Evolutionary conservation across 2,113 vertebrate genomes (phyloP).

Genomic region (Caranx melampygus): DNA sequence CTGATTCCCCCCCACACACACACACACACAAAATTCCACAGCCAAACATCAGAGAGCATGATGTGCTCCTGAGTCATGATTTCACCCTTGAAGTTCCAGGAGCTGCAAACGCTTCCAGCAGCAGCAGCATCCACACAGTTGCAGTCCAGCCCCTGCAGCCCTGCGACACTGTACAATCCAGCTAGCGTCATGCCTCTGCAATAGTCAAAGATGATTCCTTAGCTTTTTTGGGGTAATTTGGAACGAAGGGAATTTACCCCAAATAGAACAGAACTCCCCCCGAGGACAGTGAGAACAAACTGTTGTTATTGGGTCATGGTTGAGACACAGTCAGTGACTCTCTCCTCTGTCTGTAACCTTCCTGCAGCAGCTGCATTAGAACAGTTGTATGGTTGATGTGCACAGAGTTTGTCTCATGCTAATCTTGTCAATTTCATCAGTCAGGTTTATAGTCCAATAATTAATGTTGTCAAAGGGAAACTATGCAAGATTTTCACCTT

Average conservation of each 20-base stretch:
- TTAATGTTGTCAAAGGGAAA: not conserved
- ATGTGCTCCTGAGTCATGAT: slow-evolving; percentile 66
- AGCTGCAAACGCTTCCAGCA: slow-evolving; percentile 54
- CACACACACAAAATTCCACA: not conserved
- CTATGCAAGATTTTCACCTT: too few species aligned
- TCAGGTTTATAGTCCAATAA: slow-evolving; percentile 1
- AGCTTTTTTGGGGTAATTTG: slow-evolving; percentile 68
- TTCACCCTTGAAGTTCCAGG: slow-evolving; percentile 60
- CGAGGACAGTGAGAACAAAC: slow-evolving; percentile 66
- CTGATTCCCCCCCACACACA: not conserved
- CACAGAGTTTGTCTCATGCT: slow-evolving; percentile 35
- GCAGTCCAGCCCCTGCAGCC: slow-evolving; percentile 52
- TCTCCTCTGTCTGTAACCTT: slow-evolving; percentile 52
- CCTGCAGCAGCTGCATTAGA: slow-evolving; percentile 33
- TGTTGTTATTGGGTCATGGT: slow-evolving; percentile 73
- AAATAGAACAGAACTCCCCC: slow-evolving; percentile 78
- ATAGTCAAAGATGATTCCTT: slow-evolving; percentile 70
- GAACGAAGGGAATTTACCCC: slow-evolving; percentile 76
- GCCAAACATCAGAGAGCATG: slow-evolving; percentile 43
- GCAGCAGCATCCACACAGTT: slow-evolving; percentile 52
- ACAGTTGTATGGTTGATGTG: slow-evolving; percentile 39
- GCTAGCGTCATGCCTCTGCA: slow-evolving; percentile 66
- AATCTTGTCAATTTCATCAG: slow-evolving; percentile 29
- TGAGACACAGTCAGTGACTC: slow-evolving; percentile 58
- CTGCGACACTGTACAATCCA: slow-evolving; percentile 66